Evolutionary conservation across 2,888 invertebrate species (phyloP).

Genomic region (Biston stratarius): DNA sequence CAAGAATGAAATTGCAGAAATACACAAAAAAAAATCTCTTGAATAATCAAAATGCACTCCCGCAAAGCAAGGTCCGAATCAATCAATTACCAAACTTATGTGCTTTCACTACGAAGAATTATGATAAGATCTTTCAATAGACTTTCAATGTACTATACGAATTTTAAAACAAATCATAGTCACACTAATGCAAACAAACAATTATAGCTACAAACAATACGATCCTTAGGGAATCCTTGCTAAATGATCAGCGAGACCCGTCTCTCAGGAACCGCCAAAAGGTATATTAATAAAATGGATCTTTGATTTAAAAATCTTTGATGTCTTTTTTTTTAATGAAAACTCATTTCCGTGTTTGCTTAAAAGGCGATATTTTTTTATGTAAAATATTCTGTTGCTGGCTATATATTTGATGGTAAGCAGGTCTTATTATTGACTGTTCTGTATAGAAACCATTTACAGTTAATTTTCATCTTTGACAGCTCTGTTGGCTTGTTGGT

Average conservation of each 20-base stretch:
- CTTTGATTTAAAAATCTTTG: constrained; percentile 65
- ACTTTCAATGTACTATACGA: too few relatives aligned
- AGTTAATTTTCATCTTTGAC: background rate
- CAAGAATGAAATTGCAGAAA: too few relatives aligned
- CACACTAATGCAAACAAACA: constrained; percentile 67
- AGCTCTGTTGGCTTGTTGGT: too few relatives aligned
- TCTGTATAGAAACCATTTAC: too few relatives aligned
- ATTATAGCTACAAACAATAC: constrained; percentile 55
- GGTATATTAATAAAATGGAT: constrained; percentile 75
- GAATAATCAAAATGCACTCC: too few relatives aligned
- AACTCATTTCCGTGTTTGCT: constrained; percentile 37
- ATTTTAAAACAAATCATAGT: constrained; percentile 26
- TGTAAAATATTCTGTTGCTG: constrained; percentile 3
- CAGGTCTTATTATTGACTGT: background rate
- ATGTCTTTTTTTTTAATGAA: constrained; percentile 35
- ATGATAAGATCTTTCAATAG: too few relatives aligned
- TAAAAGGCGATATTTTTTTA: constrained; percentile 9
- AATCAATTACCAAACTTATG: too few relatives aligned
- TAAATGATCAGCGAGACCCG: constrained; percentile 68
- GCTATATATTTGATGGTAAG: background rate
- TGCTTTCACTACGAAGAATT: too few relatives aligned
- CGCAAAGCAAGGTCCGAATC: too few relatives aligned
- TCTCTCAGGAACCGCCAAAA: constrained; percentile 55
- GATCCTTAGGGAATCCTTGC: constrained; percentile 76
- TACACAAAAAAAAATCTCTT: too few relatives aligned